Base-by-base conservation (phyloP, 2,113 vertebrate genomes). In the Heloderma charlesbogerti region DNA sequence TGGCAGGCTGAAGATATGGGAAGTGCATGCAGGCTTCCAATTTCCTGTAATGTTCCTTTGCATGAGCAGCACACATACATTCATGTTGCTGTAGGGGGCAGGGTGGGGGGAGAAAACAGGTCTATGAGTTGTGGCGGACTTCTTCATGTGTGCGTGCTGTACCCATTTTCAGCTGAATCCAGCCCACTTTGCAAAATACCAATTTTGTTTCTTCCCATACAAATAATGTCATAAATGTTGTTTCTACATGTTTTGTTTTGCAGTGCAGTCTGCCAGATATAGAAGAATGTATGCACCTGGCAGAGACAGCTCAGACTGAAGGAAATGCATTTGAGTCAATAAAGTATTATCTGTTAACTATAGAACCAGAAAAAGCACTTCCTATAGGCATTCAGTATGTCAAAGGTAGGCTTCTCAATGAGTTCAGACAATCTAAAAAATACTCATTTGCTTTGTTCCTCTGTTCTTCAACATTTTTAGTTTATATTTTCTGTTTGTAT, bases 341-440 rank as follows among this genome's bases (percentile, higher is more conserved):
- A 48, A 99, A 99, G 86, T 98, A 98, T 94, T 98, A 98, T 48
- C 97, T 99, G 79, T 95, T 99, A 93, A 98, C 98, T 94, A 79
- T 96, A 72, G 98, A 99, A 91, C 99, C 99, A 8, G 98, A 99
- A 90, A 98, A 96, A 40, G 99, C 98, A 69, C 98, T 99, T 31
- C 96, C 96, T 66, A 86, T 99, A 43, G 99, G 99, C 31, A 97
- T 99, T 90, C 92, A 96, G 3, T 97, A 98, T 69, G 96, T 99
- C 34, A 99, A 99, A 98, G 98, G 99, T 99, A 97, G 29, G 93
- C 92, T 84, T 83, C 6, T 57, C 43, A 27, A 88, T 89, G 34
- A 22, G 40, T 60, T 71, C 15, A 45, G 69, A 69, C 6, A 16
- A 12, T 27, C n/a, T 88, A 84, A 8, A 43, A 67, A 84, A 0